Conservation (phyloP, 2,797 vertebrate genomes). For the Onychomys arenicola region DNA sequence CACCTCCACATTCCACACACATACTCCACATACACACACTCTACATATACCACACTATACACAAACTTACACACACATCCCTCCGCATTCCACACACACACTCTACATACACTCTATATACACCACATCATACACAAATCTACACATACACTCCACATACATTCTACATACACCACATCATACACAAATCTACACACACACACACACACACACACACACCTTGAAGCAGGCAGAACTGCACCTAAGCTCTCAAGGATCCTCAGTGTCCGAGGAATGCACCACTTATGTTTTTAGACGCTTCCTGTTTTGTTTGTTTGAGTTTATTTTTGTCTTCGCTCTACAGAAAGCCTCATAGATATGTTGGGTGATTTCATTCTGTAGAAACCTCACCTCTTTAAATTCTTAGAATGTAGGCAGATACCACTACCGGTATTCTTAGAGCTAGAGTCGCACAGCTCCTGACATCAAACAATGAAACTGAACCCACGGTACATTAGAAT, state of each 20-base stretch:
- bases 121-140: too few species aligned
- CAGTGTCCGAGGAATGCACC: not conserved
- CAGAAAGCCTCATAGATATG: constrained; percentile 87
- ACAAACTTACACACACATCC: not conserved
- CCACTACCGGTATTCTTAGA: constrained; percentile 92
- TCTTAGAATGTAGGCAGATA: constrained; percentile 89
- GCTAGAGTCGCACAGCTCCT: constrained; percentile 76
- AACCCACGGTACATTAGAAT: constrained; percentile 85
- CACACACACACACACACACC: not conserved
- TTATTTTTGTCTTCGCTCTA: constrained; percentile 57
- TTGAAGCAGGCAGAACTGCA: not conserved
- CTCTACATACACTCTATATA: not conserved
- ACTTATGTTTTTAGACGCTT: not conserved
- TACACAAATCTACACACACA: not conserved
- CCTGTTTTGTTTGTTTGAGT: constrained; percentile 69
- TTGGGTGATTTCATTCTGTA: constrained; percentile 75
- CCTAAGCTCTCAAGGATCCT: not conserved
- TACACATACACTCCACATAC: too few species aligned
- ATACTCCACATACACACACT: not conserved
- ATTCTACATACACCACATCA: not conserved
- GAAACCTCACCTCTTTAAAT: constrained; percentile 86
- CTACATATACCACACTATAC: not conserved
- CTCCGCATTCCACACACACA: not conserved
- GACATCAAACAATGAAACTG: constrained; percentile 62
- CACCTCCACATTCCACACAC: not conserved